Base-by-base conservation (phyloP, 2,797 vertebrate species). In the Hapalemur alaotrensis region DNA sequence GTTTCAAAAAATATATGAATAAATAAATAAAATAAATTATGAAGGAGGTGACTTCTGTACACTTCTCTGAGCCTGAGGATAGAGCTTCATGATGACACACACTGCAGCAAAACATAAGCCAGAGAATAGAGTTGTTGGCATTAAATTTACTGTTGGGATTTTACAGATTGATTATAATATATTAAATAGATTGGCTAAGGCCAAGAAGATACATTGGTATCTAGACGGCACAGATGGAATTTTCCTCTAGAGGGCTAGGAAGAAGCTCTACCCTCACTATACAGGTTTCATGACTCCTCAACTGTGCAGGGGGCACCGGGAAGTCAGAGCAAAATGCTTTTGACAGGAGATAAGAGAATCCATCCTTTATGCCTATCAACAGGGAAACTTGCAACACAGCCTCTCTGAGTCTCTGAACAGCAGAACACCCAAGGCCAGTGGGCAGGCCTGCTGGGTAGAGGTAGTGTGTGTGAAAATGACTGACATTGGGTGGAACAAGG, bases 171-270 rank as follows among this genome's bases (percentile, higher is more conserved):
- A 80, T 79, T 48, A 54, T 23, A 70, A 73, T 43, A 4, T 73
- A 85, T 92, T 81, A 90, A 83, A 85, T 63, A 82, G 41, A 70
- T 50, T 75, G 67, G 50, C 50, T 78, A 78, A 79, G 73, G 78
- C 84, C 78, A 75, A 88, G 90, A 97, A 50, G 50, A 48, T 38
- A 85, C 72, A 79, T 32, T 69, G 81, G 25, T 87, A 75, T 87
- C n/a, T 73, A 69, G 52, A 85, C 76, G 22, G 78, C 67, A 17
- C 38, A 43, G 32, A 46, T 85, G 73, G 95, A 95, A 94, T 94
- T 93, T 96, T 95, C 88, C 92, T 96, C 88, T 87, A 59, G 18
- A 72, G 82, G 69, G 25, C 43, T 76, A 82, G 85, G 32, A 63
- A 65, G 72, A 18, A 59, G 41, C 20, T 69, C 48, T 50, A 7